Evolutionary conservation across 2,888 invertebrate genomes (phyloP), one percentile per base, ranked within the genome.

Genomic region (Acronicta aceris): DNA sequence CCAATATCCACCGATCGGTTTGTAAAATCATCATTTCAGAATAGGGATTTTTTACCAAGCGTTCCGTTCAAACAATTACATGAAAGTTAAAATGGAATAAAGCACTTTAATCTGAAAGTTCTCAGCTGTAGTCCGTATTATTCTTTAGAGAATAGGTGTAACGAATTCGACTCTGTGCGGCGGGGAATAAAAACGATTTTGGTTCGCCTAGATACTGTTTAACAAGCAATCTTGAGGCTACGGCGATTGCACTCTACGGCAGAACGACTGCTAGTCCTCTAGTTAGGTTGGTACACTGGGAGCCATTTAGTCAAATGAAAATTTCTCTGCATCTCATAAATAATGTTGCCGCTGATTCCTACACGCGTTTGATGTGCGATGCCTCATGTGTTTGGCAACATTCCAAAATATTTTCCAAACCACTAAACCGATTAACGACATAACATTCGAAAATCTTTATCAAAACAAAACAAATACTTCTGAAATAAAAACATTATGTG

Each of bases 61-160:
- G 45, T 70, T 71, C 70, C 63, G 42, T 72, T 72, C 59, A 65
- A 75, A 75, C 79, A 81, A 81, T 81, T 81, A 83, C 73, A 76
- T 73, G 59, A 78, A 84, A 81, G 76, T 84, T 81, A 78, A 81
- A 84, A 82, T 73, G 76, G 77, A 82, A 82, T 84, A 78, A 83
- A 83, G 79, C 76, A 81, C 80, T 85, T 83, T 83, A 82, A 85
- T 84, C 75, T 81, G 71, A 74, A 79, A 82, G 73, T 83, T 81
- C 73, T 80, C 73, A 66, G 63, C 66, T 59, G 67, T 76, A 71
- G 68, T 61, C 67, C 56, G 68, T 74, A 79, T 81, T 78, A 78
- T 81, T 81, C 79, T 81, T 79, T 74, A 65, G 15, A 9, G 30
- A 5, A 40, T 36, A 21, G 16, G 27, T 50, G 16, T 64, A 41